Base-by-base conservation (phyloP, 2,113 vertebrate genomes). In the Panthera uncia region DNA sequence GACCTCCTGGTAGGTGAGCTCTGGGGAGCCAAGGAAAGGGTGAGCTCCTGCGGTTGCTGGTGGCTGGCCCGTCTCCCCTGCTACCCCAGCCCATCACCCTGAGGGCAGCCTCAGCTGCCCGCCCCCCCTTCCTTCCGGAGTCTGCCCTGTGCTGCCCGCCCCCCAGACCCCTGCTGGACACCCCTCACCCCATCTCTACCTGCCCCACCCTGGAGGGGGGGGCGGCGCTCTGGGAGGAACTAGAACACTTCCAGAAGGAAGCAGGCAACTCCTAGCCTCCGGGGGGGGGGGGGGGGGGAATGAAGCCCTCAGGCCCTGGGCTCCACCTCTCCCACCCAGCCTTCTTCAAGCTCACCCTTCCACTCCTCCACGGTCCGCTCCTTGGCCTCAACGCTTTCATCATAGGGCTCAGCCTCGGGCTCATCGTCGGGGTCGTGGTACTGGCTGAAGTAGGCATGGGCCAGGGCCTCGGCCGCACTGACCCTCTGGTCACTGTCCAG, bases 371-470 rank as follows among this genome's bases (percentile, higher is more conserved):
- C 98, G 2, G 99, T 99, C 95, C 99, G 98, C 94, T 99, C 99
- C 98, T 99, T 99, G 97, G 99, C 99, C 98, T 99, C 99, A 31
- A 99, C 98, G 0, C 99, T 99, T 91, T 99, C 99, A 5, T 99
- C 99, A 0, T 99, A 99, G 4, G 99, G 99, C 92, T 99, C 99
- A 0, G 99, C 99, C 97, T 99, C 99, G 0, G 99, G 99, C 93
- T 99, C 99, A 0, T 99, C 99, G 0, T 99, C 99, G 0, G 99
- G 99, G 92, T 99, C 99, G 0, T 99, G 99, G 93, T 99, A 99
- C 98, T 99, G 99, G 23, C 99, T 99, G 98, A 99, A 99, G 98
- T 99, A 99, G 0, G 99, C 98, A 36, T 99, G 99, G 4, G 99
- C 99, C 65, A 99, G 99, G 1, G 99, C 99, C 97, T 99, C 99